A percentile compares a stretch with the other conserved stretches of the same genome.
Conservation (phyloP, 2,888 invertebrate genomes). For the Drosophila histrio region DNA sequence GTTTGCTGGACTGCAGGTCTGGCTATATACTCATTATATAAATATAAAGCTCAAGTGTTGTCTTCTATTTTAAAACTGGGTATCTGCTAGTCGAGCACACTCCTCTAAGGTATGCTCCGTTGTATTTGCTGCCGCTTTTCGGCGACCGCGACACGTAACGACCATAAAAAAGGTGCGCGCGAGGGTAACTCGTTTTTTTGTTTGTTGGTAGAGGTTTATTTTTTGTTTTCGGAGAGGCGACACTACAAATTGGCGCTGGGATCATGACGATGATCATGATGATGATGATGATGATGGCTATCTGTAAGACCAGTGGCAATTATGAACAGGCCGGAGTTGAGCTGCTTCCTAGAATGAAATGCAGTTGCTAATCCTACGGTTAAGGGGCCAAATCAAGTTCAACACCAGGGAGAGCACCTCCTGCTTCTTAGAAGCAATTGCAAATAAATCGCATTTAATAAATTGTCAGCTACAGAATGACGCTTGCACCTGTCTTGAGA, state of each 20-base stretch:
- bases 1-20: too few relatives aligned
- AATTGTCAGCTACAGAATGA: slow-evolving; percentile 44
- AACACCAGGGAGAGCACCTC: slow-evolving; percentile 60
- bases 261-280: too few relatives aligned
- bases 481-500: slow-evolving; percentile 62
- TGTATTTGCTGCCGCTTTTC: slow-evolving; percentile 51
- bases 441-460: slow-evolving; percentile 79
- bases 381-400: neutral
- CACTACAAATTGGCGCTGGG: slow-evolving; percentile 72
- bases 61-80: neutral
- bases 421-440: slow-evolving; percentile 77
- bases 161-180: slow-evolving; percentile 82
- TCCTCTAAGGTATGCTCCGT: neutral
- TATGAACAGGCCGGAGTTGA: slow-evolving; percentile 38
- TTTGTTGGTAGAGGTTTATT: slow-evolving; percentile 4
- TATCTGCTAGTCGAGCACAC: slow-evolving; percentile 6
- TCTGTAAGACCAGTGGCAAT: slow-evolving; percentile 81
- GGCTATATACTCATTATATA: too few relatives aligned
- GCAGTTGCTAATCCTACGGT: slow-evolving; percentile 47
- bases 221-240: slow-evolving; percentile 28
- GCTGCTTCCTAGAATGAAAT: slow-evolving; percentile 64
- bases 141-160: slow-evolving; percentile 78
- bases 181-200: slow-evolving; percentile 64
- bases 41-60: neutral
- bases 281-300: too few relatives aligned